These are phyloP conservation scores for Hylia prasina DNA, from an alignment of 2,113 vertebrate species.

Conservation along the genomic window DNA sequence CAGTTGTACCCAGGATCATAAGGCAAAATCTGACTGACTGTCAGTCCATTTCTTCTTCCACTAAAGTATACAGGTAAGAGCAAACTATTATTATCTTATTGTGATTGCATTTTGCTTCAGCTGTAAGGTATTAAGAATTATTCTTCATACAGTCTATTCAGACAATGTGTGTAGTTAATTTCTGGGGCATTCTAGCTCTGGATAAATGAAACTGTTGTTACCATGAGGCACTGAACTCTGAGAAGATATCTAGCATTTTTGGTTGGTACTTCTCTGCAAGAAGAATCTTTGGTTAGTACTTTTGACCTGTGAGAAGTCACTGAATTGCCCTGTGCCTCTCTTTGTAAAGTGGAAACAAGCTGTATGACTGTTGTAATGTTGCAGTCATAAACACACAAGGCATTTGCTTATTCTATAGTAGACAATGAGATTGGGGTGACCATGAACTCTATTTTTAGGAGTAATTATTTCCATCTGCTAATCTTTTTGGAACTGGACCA, in stretches of 20 bases:
- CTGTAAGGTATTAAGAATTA: background rate
- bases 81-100: background rate
- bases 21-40: background rate
- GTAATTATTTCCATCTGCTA: background rate
- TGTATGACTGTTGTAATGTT: background rate
- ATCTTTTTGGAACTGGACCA: background rate
- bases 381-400: background rate
- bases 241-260: background rate
- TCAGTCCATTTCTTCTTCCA: background rate
- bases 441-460: background rate
- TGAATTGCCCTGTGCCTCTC: background rate
- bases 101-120: background rate
- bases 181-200: background rate
- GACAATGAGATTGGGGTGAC: background rate
- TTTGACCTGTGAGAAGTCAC: background rate
- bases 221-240: background rate
- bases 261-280: fast-evolving
- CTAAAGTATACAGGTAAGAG: conserved; percentile 15
- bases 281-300: background rate
- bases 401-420: background rate
- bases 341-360: background rate
- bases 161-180: background rate
- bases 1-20: background rate
- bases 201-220: background rate
- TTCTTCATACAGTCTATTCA: background rate